phyloP scores from a whole-genome alignment of 2,113 vertebrate genomes.

The Istiophorus platypterus region DNA sequence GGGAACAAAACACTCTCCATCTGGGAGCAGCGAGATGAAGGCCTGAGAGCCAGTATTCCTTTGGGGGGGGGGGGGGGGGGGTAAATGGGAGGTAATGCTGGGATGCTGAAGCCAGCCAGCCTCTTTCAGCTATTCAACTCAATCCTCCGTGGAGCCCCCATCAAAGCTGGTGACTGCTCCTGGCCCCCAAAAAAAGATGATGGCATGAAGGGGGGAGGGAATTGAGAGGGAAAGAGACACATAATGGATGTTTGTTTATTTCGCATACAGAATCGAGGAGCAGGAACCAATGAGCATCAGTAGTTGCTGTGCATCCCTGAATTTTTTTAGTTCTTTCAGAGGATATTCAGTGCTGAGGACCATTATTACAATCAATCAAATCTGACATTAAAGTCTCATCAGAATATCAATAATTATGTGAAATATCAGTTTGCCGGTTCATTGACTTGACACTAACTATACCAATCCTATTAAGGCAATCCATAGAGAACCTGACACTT shows the following conservation, averaged over 20 bases:
- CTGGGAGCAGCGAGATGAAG: slow-evolving; percentile 80
- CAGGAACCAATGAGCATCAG: slow-evolving; percentile 58
- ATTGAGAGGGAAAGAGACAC: slow-evolving; percentile 64
- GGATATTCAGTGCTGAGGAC: slow-evolving; percentile 30
- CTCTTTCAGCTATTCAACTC: slow-evolving; percentile 79
- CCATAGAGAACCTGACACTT: slow-evolving; percentile 45
- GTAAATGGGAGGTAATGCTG: slow-evolving; percentile 83
- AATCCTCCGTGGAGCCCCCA: slow-evolving; percentile 78
- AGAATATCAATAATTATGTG: slow-evolving; percentile 60
- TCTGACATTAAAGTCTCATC: slow-evolving; percentile 66
- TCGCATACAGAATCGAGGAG: slow-evolving; percentile 49
- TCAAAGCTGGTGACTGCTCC: slow-evolving; percentile 77
- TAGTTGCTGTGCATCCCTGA: slow-evolving; percentile 61
- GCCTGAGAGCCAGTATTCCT: slow-evolving; percentile 79
- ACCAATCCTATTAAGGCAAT: slow-evolving; percentile 54
- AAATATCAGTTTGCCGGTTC: slow-evolving; percentile 56
- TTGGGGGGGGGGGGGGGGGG: slow-evolving; percentile 71
- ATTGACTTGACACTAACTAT: slow-evolving; percentile 46
- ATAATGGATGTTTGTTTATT: slow-evolving; percentile 82
- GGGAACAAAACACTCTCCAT: slow-evolving; percentile 82
- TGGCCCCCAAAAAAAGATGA: slow-evolving; percentile 68
- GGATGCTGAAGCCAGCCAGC: slow-evolving; percentile 76
- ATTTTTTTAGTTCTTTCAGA: slow-evolving; percentile 41
- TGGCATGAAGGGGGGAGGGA: slow-evolving; percentile 66
- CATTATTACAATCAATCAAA: slow-evolving; percentile 69